phyloP scores from a whole-genome alignment of 2,888 invertebrate species.

The Agonopterix alstromeriana region DNA sequence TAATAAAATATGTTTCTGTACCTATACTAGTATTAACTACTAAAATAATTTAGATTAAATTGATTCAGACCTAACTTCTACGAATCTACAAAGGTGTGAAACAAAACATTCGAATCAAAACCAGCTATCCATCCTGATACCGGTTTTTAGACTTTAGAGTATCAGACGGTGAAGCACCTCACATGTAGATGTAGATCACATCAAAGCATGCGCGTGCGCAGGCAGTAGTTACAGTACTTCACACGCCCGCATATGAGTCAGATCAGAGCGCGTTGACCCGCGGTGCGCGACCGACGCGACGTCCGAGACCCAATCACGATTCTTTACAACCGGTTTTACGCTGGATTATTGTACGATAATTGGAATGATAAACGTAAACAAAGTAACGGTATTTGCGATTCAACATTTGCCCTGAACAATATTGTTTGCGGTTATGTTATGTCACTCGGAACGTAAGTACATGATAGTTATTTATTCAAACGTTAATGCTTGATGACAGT shows the following conservation, averaged over 20 bases:
- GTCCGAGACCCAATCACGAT: constrained; percentile 15
- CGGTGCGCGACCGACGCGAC: constrained; percentile 28
- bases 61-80: too few species aligned
- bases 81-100: too few species aligned
- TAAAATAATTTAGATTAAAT: too few species aligned
- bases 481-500: constrained; percentile 11
- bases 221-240: constrained; percentile 9
- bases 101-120: background rate
- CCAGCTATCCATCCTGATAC: background rate
- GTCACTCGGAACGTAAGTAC: too few species aligned
- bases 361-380: constrained; percentile 31
- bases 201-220: constrained; percentile 15
- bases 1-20: too few species aligned
- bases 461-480: too few species aligned
- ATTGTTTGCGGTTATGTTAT: background rate
- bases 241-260: constrained; percentile 31
- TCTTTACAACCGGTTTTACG: constrained; percentile 37
- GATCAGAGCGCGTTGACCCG: constrained; percentile 59
- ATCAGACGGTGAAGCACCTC: constrained; percentile 8
- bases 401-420: background rate
- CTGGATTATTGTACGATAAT: constrained; percentile 27
- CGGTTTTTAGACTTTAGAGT: background rate
- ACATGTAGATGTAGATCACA: constrained; percentile 26
- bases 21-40: too few species aligned
- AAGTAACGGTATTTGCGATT: constrained; percentile 25